These are phyloP conservation scores for Drosophila buzzatii DNA, from an alignment of 2,888 invertebrate species.

Conservation along the genomic window DNA sequence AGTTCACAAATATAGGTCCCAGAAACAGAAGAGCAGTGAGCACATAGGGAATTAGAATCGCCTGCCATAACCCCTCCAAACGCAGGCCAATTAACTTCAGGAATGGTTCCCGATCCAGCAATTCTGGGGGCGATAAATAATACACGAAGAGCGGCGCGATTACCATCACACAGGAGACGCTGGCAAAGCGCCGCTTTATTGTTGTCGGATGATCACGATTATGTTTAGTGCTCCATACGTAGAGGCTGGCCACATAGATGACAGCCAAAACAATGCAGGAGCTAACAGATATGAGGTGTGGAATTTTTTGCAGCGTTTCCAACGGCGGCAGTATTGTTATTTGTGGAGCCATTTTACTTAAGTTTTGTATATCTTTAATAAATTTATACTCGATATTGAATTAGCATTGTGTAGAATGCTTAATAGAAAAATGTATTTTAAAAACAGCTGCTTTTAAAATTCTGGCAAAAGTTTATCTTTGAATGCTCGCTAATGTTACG, in stretches of 20 bases:
- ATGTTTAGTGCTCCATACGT: conserved; percentile 93
- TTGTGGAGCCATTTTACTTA: conserved; percentile 40
- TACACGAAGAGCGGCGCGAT: conserved; percentile 92
- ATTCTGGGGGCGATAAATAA: conserved; percentile 88
- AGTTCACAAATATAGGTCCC: conserved; percentile 92
- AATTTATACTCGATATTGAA: conserved; percentile 25
- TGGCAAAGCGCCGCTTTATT: conserved; percentile 94
- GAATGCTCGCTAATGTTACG: neutral
- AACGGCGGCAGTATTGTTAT: conserved; percentile 15
- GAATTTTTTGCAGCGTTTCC: conserved; percentile 66
- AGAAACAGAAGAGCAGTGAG: conserved; percentile 93
- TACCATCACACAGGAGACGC: conserved; percentile 93
- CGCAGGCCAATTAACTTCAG: conserved; percentile 91
- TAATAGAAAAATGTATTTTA: conserved; percentile 24
- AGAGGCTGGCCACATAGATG: conserved; percentile 94
- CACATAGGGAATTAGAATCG: conserved; percentile 90
- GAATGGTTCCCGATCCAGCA: conserved; percentile 88
- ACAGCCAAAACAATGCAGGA: conserved; percentile 92
- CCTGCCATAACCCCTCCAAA: conserved; percentile 90
- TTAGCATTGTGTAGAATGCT: conserved; percentile 10
- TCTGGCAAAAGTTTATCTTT: conserved; percentile 1
- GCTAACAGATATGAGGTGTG: conserved; percentile 88
- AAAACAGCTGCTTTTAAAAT: conserved; percentile 48
- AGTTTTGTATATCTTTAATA: conserved; percentile 36
- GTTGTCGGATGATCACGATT: conserved; percentile 95